These are phyloP conservation scores for Blera fallax DNA, from an alignment of 2,888 invertebrate genomes.

Conservation along the genomic window DNA sequence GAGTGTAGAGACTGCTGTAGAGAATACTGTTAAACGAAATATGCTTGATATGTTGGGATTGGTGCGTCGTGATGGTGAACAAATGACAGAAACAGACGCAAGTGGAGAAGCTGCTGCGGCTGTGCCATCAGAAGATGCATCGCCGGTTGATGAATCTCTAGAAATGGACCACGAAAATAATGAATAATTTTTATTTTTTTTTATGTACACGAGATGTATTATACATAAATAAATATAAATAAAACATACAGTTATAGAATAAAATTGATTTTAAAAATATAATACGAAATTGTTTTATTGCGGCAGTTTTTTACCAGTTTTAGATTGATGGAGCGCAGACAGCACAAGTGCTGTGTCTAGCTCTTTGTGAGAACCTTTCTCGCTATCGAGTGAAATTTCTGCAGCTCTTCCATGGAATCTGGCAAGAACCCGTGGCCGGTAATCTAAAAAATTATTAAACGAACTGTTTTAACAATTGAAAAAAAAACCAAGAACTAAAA, in stretches of 20 bases:
- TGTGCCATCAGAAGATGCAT: slow-evolving; percentile 10
- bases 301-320: slow-evolving; percentile 74
- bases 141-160: slow-evolving; percentile 37
- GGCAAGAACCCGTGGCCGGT: slow-evolving; percentile 93
- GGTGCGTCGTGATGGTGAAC: slow-evolving; percentile 83
- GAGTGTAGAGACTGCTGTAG: slow-evolving; percentile 85
- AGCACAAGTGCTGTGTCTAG: slow-evolving; percentile 95
- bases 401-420: slow-evolving; percentile 91
- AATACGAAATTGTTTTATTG: slow-evolving; percentile 3
- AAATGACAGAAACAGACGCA: slow-evolving; percentile 76
- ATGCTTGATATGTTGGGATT: slow-evolving; percentile 85
- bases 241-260: slow-evolving; percentile 40
- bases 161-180: slow-evolving; percentile 19
- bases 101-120: neutral
- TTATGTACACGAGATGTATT: slow-evolving; percentile 46
- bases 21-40: slow-evolving; percentile 84
- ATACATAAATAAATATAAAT: slow-evolving; percentile 47
- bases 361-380: slow-evolving; percentile 92
- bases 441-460: slow-evolving; percentile 87
- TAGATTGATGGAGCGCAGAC: slow-evolving; percentile 88
- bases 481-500: too few species aligned
- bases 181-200: neutral
- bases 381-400: slow-evolving; percentile 94
- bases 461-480: too few species aligned
- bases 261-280: slow-evolving; percentile 11